Conservation (phyloP, 2,888 invertebrate genomes). For the Autographa pulchrina region DNA sequence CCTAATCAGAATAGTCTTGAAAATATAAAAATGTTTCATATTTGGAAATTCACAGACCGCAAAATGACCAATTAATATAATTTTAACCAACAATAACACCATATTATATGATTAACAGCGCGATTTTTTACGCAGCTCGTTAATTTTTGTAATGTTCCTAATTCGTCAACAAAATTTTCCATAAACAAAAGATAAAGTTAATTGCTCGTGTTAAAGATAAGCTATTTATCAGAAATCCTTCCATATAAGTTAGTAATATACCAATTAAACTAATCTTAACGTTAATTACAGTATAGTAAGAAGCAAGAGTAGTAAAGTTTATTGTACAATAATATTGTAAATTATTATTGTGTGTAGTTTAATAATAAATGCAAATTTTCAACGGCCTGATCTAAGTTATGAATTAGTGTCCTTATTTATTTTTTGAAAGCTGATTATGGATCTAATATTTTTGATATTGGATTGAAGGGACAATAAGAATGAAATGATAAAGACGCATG, state of each 20-base stretch:
- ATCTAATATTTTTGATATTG: too few species aligned
- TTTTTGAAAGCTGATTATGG: too few species aligned
- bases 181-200: constrained; percentile 8
- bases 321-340: neutral
- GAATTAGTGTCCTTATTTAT: neutral
- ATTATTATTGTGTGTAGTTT: neutral
- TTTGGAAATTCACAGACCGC: too few species aligned
- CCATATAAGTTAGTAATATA: constrained; percentile 24
- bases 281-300: constrained; percentile 34
- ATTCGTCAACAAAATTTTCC: constrained; percentile 28
- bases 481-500: too few species aligned
- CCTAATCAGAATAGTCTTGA: too few species aligned
- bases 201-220: constrained; percentile 15
- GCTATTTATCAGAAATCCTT: constrained; percentile 42
- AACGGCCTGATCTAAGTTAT: neutral
- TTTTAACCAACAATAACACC: too few species aligned
- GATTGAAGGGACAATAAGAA: too few species aligned
- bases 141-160: neutral
- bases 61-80: too few species aligned
- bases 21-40: too few species aligned
- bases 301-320: constrained; percentile 16
- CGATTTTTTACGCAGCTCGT: neutral
- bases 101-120: too few species aligned
- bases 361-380: neutral
- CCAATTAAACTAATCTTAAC: constrained; percentile 41